Evolutionary conservation across 2,888 invertebrate genomes (phyloP), one percentile per base, ranked within the genome.

Genomic region (Idaea straminata): DNA sequence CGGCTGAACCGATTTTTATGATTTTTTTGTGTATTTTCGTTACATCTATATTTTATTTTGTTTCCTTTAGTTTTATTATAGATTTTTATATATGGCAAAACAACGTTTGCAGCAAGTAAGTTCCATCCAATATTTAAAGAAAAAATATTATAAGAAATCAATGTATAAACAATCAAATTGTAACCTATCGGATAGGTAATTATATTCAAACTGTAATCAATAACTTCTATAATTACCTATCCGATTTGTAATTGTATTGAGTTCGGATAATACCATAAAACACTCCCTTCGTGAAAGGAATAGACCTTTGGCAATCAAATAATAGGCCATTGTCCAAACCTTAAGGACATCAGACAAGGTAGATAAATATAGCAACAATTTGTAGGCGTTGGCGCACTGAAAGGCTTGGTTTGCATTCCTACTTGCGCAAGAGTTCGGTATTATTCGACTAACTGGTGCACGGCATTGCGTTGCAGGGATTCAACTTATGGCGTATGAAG

Each of bases 371-470:
- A 13, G 47, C 47, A 71, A 77, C 87, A 88, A 89, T 89, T 89
- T 83, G 84, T 86, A 86, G 91, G 91, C 89, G 90, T 89, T 86
- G 84, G 81, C 82, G 84, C 58, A 58, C 47, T 47, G 47, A 47
- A 47, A 47, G 47, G 47, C 47, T 47, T 47, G 47, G 47, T 47
- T 47, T 15, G 58, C 15, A 58, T 16, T 58, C 58, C 16, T 59
- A 83, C 78, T 91, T 85, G 90, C 86, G 92, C 91, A 92, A 92
- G 76, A 82, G 83, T 86, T 90, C 77, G 88, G 90, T 90, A 92
- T 92, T 91, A 92, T 90, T 87, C 85, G 82, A 79, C 83, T 86
- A 91, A 92, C 87, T 91, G 82, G 92, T 92, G 92, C 92, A 92
- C 87, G 91, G 88, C 90, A 80, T 84, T 88, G 87, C 88, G 82